A percentile compares a stretch with the other conserved stretches of the same genome.
phyloP scores from a whole-genome alignment of 2,797 vertebrate species.

The Astyanax mexicanus region DNA sequence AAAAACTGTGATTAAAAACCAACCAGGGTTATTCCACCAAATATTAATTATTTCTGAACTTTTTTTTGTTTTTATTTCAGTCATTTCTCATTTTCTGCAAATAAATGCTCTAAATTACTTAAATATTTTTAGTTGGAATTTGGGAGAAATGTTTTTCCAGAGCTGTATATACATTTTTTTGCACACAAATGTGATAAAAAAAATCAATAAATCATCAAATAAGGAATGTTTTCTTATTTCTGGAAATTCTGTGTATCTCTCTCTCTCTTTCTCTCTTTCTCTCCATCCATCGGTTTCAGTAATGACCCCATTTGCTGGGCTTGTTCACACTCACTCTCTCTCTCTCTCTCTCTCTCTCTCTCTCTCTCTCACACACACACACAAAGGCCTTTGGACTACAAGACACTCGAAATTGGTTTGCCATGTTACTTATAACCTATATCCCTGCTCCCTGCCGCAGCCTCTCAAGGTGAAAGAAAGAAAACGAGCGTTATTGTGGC shows the following conservation, averaged over 20 bases:
- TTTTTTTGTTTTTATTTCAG: no score
- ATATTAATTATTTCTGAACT: no score
- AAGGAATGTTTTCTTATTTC: constrained; percentile 4
- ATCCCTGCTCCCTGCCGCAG: constrained; percentile 4
- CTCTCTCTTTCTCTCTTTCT: constrained; percentile 1
- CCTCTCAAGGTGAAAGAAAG: constrained; percentile 24
- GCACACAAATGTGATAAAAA: no score
- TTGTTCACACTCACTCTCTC: constrained; percentile 33
- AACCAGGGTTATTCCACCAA: no score
- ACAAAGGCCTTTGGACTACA: constrained; percentile 43
- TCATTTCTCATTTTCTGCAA: no score
- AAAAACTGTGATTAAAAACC: no score
- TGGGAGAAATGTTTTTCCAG: no score
- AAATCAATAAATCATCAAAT: no score
- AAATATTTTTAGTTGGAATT: no score
- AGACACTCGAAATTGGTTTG: constrained; percentile 50
- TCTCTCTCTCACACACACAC: constrained; percentile 17
- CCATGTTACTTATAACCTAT: constrained; percentile 35
- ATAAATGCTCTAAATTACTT: no score
- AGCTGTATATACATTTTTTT: no score
- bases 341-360: not conserved
- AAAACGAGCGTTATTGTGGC: constrained; percentile 11
- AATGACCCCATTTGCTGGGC: constrained; percentile 47
- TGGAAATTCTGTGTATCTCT: not conserved
- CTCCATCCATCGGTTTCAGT: constrained; percentile 38